These are phyloP conservation scores for Zoanthus solanderi DNA, from an alignment of 92 coral and sea anemone species.

Conservation along the genomic window DNA sequence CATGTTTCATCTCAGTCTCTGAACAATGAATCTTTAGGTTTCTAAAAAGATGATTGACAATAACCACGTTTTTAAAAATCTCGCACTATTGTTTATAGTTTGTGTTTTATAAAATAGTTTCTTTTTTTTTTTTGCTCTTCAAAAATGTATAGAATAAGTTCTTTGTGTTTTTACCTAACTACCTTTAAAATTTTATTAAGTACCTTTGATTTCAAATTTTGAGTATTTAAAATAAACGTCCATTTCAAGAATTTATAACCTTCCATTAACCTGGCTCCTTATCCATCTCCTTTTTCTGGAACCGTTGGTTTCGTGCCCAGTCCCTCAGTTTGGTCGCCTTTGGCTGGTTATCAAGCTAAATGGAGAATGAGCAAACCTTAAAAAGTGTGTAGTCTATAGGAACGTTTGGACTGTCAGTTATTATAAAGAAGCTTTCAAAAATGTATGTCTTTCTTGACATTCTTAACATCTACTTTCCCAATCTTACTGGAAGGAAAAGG, in stretches of 20 bases:
- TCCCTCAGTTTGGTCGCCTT: background rate
- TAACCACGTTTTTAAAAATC: too few relatives aligned
- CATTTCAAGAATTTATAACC: background rate
- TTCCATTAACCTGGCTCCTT: background rate
- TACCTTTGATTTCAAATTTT: background rate
- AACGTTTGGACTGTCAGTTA: background rate
- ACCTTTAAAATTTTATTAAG: background rate
- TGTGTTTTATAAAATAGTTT: too few relatives aligned
- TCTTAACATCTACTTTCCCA: too few relatives aligned
- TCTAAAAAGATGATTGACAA: too few relatives aligned
- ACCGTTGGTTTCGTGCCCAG: conserved; percentile 25
- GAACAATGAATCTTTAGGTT: too few relatives aligned
- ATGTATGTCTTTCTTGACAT: too few relatives aligned
- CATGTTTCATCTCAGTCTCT: too few relatives aligned
- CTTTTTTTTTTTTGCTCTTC: background rate
- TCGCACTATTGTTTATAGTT: too few relatives aligned
- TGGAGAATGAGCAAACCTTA: background rate
- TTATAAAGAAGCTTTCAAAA: background rate
- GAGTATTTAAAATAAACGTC: background rate
- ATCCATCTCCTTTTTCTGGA: background rate
- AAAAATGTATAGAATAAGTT: background rate
- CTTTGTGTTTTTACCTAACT: background rate
- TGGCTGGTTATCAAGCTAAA: background rate
- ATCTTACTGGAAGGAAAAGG: too few relatives aligned
- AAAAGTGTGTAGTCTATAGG: too few relatives aligned